Evolutionary conservation across 1,140 invertebrate genomes (phyloP).

Genomic region (Sesamia nonagrioides): DNA sequence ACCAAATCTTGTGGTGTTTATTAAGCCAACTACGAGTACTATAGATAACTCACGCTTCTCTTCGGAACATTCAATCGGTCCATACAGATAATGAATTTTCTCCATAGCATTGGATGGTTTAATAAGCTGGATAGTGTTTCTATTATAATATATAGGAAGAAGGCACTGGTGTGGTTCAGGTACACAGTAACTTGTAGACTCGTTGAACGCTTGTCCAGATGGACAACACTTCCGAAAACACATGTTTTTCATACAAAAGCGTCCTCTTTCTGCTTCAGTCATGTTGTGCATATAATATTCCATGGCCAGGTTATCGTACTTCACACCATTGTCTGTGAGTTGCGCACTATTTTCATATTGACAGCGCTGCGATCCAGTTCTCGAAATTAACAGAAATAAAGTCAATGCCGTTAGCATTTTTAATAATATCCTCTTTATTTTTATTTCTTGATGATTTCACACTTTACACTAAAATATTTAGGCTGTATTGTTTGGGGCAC

Average conservation of each 20-base stretch:
- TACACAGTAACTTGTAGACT: neutral
- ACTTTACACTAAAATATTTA: neutral
- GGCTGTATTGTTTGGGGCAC: neutral
- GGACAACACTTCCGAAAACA: slow-evolving; percentile 70
- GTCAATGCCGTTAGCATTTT: slow-evolving; percentile 15
- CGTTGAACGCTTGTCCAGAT: slow-evolving; percentile 30
- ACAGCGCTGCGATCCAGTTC: slow-evolving; percentile 5
- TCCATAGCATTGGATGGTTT: neutral
- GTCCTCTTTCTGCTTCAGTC: slow-evolving; percentile 54
- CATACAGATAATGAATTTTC: neutral
- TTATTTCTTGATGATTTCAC: neutral
- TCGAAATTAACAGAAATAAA: neutral
- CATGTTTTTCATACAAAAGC: slow-evolving; percentile 61
- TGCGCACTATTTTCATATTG: neutral
- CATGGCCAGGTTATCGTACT: slow-evolving; percentile 54
- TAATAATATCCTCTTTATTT: neutral
- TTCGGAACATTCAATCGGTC: neutral
- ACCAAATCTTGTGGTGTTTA: too few species aligned
- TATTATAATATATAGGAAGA: neutral
- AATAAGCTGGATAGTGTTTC: neutral
- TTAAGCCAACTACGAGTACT: too few species aligned
- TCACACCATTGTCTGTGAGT: slow-evolving; percentile 44
- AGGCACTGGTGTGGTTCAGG: neutral
- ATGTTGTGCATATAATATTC: slow-evolving; percentile 62
- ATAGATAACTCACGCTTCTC: neutral